Evolutionary conservation across 2,888 invertebrate genomes (phyloP).

Genomic region (Taphrorychus bicolor): DNA sequence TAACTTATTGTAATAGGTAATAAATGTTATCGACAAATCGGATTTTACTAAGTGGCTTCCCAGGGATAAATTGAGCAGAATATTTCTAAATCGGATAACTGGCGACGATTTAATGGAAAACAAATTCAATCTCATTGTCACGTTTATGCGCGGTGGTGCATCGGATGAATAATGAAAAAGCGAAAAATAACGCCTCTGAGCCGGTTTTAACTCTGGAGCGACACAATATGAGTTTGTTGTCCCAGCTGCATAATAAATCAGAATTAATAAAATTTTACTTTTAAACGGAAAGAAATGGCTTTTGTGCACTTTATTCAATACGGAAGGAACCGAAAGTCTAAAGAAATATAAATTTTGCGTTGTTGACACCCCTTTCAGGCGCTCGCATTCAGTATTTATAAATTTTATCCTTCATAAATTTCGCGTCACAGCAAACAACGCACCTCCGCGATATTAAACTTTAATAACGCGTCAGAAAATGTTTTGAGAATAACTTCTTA

Average conservation of each 20-base stretch:
- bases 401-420: conserved; percentile 28
- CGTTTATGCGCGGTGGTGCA: not conserved
- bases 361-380: conserved; percentile 22
- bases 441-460: conserved; percentile 21
- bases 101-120: not conserved
- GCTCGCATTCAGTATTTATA: conserved; percentile 30
- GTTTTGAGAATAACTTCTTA: not conserved
- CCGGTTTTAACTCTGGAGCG: not conserved
- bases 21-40: not conserved
- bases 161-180: not conserved
- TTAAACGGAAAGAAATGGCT: conserved; percentile 21
- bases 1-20: not conserved
- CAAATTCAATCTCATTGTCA: not conserved
- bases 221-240: conserved; percentile 8
- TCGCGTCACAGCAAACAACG: conserved; percentile 15
- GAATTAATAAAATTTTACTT: conserved; percentile 20
- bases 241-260: conserved; percentile 17
- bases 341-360: conserved; percentile 25
- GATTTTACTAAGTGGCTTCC: not conserved
- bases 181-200: not conserved
- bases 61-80: too few species aligned
- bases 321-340: conserved; percentile 20
- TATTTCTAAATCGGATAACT: not conserved
- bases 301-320: conserved; percentile 23
- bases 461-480: conserved; percentile 13